A percentile compares a stretch with the other conserved stretches of the same genome.
These are phyloP conservation scores for Cryptoprocta ferox DNA, from an alignment of 2,797 vertebrate genomes.

Conservation along the genomic window DNA sequence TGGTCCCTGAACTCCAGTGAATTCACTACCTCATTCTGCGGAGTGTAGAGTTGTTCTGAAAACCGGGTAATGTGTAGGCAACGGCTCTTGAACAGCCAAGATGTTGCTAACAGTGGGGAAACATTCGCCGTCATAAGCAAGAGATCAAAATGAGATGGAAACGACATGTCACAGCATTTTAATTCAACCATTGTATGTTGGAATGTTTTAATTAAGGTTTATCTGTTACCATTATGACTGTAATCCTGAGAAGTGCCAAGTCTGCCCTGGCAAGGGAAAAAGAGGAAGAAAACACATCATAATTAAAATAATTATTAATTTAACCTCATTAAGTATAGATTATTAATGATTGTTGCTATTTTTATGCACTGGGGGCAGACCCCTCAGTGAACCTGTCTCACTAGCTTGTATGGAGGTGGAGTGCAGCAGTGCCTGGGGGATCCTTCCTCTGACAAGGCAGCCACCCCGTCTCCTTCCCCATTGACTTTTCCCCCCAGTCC, in stretches of 20 bases:
- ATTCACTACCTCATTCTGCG: neutral
- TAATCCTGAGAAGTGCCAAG: slow-evolving; percentile 58
- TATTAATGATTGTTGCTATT: slow-evolving; percentile 59
- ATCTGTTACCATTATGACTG: slow-evolving; percentile 72
- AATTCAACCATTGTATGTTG: slow-evolving; percentile 68
- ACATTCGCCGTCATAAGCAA: neutral
- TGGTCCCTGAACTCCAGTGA: neutral
- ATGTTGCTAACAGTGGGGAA: neutral
- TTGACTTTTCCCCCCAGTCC: neutral
- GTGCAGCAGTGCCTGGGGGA: neutral
- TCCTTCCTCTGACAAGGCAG: neutral
- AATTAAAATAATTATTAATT: slow-evolving; percentile 78
- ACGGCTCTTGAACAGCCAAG: neutral
- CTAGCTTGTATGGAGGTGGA: neutral
- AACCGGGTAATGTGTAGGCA: neutral
- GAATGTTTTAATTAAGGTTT: slow-evolving; percentile 80
- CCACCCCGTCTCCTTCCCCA: neutral
- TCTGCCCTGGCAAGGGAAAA: slow-evolving; percentile 46
- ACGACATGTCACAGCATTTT: slow-evolving; percentile 64
- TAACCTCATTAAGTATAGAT: slow-evolving; percentile 68
- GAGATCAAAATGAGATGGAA: slow-evolving; percentile 50
- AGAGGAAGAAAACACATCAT: slow-evolving; percentile 48
- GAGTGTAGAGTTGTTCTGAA: fast-evolving
- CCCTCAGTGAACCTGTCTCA: neutral
- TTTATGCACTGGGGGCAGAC: neutral